phyloP scores from a whole-genome alignment of 2,113 vertebrate genomes.

The Passer montanus region DNA sequence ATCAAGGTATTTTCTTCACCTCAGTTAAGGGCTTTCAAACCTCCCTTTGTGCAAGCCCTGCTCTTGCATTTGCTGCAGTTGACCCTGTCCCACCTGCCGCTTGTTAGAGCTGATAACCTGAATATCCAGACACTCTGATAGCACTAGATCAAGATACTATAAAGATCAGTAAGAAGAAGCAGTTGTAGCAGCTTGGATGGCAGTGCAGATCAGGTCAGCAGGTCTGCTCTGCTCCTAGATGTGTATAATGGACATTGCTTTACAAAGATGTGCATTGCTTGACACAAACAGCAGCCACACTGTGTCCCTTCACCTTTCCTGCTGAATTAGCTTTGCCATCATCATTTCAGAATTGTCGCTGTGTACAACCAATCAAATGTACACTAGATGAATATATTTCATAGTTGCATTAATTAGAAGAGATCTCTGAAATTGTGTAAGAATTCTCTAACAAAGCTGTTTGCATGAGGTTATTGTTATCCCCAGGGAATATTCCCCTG shows the following conservation, averaged over 20 bases:
- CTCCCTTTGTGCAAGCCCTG: background rate
- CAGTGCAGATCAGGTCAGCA: background rate
- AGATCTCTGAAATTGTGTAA: background rate
- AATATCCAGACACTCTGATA: background rate
- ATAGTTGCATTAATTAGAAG: background rate
- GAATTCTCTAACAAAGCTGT: background rate
- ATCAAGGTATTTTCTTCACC: background rate
- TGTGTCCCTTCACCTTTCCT: fast-evolving
- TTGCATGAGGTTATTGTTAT: background rate
- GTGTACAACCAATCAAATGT: background rate
- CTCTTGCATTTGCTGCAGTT: background rate
- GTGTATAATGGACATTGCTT: fast-evolving
- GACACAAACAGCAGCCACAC: background rate
- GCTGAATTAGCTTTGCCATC: background rate
- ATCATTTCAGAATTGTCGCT: fast-evolving
- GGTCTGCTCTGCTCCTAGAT: background rate
- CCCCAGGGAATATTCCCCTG: background rate
- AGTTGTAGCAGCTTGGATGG: background rate
- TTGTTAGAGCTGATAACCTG: background rate
- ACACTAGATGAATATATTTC: fast-evolving
- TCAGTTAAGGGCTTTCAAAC: background rate
- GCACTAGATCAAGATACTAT: fast-evolving
- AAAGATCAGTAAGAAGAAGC: background rate
- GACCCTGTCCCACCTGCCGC: background rate
- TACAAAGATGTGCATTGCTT: background rate